Base-by-base conservation (phyloP, 2,113 vertebrate species). In the Prunella fulvescens region DNA sequence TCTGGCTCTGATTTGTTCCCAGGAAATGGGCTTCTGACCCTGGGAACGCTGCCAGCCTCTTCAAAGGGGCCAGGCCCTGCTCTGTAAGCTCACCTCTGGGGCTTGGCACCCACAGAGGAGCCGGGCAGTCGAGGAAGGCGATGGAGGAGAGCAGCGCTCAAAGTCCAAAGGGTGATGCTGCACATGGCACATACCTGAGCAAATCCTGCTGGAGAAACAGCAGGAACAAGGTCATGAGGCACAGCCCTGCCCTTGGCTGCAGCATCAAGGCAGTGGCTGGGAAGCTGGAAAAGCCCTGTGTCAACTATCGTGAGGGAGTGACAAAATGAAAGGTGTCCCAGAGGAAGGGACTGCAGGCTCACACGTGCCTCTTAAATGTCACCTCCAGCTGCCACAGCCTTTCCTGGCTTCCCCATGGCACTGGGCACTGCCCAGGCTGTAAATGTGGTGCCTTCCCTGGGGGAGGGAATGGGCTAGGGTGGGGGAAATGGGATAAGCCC, bases 351-450 rank as follows among this genome's bases (percentile, higher is more conserved):
- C 29, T 26, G 13, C 14, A 14, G 71, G 53, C 67, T 72, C 39
- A 62, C 62, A 69, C 1, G 13, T 73, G 81, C n/a, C 60, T 42
- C 53, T 60, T 33, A 81, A 83, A 29, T 62, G 14, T 16, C 53
- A 51, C 73, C 24, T 85, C 33, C 73, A 51, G 14, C 57, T 3
- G 8, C 56, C 51, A 39, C 35, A 12, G 77, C 26, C 78, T 92
- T 37, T 37, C 11, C 17, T 15, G 65, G 7, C 45, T 53, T 37
- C 39, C 64, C 67, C 2, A 0, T 18, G 67, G 37, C 0, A 0
- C 33, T 33, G 35, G 22, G 23, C 45, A 70, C n/a, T 53, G 50
- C 50, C 45, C 51, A 56, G 44, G 19, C 26, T 42, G 0, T 14
- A 53, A n/a, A n/a, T 26, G 33, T 22, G 73, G 23, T 35, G 47